phyloP scores from a whole-genome alignment of 2,113 vertebrate genomes.

The Pogonocichla stellata region DNA sequence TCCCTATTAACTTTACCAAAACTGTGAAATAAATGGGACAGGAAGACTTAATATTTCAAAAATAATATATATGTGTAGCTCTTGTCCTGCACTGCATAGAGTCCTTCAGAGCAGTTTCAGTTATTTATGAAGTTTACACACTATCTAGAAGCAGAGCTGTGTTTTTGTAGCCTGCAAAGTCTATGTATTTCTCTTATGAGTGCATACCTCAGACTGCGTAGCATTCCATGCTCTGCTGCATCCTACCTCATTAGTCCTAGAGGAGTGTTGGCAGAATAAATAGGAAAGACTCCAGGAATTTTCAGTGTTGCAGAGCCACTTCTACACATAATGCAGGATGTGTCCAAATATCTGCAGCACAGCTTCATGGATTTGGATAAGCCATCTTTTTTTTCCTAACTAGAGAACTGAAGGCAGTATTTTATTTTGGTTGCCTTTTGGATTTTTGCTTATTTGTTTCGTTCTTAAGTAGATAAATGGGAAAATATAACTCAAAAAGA shows the following conservation, averaged over 20 bases:
- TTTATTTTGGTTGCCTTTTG: not conserved
- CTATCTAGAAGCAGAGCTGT: not conserved
- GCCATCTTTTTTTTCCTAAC: not conserved
- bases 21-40: not conserved
- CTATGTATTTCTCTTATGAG: not conserved
- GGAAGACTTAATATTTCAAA: not conserved
- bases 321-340: not conserved
- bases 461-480: not conserved
- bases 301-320: not conserved
- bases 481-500: not conserved
- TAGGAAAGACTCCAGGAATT: not conserved
- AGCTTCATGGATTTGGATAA: not conserved
- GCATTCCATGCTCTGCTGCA: not conserved
- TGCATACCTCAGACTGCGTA: not conserved
- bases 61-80: not conserved
- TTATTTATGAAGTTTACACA: not conserved
- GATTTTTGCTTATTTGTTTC: not conserved
- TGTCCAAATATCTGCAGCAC: not conserved
- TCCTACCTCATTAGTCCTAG: not conserved
- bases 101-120: not conserved
- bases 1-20: not conserved
- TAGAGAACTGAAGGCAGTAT: not conserved
- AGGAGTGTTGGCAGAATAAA: not conserved
- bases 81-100: not conserved
- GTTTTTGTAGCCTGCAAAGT: not conserved